Conservation (phyloP, 2,113 vertebrate species). For the Herpetotheres cachinnans region DNA sequence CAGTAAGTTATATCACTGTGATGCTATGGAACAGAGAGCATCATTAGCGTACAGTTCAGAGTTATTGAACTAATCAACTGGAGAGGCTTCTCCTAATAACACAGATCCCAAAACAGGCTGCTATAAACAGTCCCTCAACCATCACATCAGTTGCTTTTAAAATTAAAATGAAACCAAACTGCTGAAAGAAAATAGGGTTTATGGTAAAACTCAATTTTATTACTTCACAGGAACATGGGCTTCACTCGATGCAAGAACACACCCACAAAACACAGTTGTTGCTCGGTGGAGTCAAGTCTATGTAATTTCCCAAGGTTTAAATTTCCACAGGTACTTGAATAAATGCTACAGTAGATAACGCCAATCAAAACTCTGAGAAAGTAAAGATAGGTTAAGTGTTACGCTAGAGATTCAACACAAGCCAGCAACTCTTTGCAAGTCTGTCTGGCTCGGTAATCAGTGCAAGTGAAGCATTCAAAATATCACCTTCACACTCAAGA, state of each 20-base stretch:
- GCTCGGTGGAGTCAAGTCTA: background rate
- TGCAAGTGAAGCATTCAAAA: background rate
- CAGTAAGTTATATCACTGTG: background rate
- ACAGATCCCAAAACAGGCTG: background rate
- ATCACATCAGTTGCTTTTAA: background rate
- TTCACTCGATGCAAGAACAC: background rate
- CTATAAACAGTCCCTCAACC: conserved; percentile 20
- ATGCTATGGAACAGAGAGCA: background rate
- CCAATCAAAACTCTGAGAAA: background rate
- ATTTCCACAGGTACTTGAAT: background rate
- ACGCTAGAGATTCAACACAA: background rate
- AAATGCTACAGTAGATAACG: background rate
- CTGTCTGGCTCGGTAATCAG: background rate
- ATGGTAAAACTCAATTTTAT: conserved; percentile 12
- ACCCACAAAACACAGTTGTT: background rate
- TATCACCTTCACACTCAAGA: background rate
- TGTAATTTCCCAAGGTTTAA: background rate
- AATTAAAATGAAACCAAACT: conserved; percentile 28
- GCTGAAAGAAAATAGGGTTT: background rate
- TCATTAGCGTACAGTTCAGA: background rate
- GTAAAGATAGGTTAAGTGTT: background rate
- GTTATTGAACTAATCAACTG: conserved; percentile 14
- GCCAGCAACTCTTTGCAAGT: background rate
- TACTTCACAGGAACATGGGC: background rate
- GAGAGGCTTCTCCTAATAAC: conserved; percentile 23